Percentiles rank a stretch among this genome's conserved stretches.
phyloP scores from a whole-genome alignment of 2,888 invertebrate species.

The Caenorhabditis macrosperma region DNA sequence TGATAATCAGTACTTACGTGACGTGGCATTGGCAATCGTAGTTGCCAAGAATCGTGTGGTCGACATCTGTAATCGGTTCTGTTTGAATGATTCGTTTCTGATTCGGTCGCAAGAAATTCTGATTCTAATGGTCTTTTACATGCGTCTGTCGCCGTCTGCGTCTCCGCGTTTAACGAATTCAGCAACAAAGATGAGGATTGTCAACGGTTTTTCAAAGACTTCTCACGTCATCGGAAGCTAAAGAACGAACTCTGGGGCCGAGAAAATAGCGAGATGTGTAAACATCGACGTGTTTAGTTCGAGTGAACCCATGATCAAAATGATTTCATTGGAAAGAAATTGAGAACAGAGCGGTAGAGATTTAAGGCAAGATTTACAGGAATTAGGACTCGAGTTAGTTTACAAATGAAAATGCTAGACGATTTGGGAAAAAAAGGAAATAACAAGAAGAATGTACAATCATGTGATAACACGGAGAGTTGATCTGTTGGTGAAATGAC shows the following conservation, averaged over 20 bases:
- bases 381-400: constrained; percentile 1
- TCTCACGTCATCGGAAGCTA: constrained; percentile 28
- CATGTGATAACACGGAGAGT: constrained; percentile 30
- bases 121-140: constrained; percentile 43
- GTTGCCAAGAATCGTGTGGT: constrained; percentile 21
- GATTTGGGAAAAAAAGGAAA: constrained; percentile 4
- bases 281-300: constrained; percentile 17
- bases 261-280: constrained; percentile 26
- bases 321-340: constrained; percentile 25
- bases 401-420: neutral
- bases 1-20: too few relatives aligned
- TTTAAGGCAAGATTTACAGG: neutral
- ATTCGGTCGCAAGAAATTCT: constrained; percentile 11
- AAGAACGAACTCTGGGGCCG: neutral
- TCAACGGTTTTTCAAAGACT: constrained; percentile 25
- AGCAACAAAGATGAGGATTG: constrained; percentile 46
- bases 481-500: constrained; percentile 24
- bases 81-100: constrained; percentile 12
- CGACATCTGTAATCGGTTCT: constrained; percentile 42
- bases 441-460: constrained; percentile 28
- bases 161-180: constrained; percentile 48
- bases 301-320: constrained; percentile 11
- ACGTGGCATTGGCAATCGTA: constrained; percentile 22
- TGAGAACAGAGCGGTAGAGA: constrained; percentile 19
- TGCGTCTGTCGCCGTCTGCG: constrained; percentile 38